phyloP scores from a whole-genome alignment of 2,797 vertebrate species.

The Phyllotis vaccarum region DNA sequence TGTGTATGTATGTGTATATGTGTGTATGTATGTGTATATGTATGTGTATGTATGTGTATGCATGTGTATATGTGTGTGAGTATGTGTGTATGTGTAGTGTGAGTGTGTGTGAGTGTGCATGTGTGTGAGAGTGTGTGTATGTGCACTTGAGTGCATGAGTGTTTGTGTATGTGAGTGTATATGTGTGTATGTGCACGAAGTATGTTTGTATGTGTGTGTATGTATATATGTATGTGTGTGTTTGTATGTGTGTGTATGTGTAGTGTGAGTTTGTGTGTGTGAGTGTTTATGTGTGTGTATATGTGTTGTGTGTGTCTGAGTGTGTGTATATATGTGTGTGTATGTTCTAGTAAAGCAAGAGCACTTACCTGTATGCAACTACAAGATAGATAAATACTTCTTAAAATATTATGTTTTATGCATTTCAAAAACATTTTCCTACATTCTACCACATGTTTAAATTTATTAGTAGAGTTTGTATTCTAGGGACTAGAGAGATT shows the following conservation, averaged over 20 bases:
- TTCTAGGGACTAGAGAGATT: not conserved
- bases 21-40: too few relatives aligned
- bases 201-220: too few relatives aligned
- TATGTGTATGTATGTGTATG: too few relatives aligned
- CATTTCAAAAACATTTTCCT: conserved; percentile 1
- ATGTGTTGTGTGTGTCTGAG: too few relatives aligned
- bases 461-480: conserved; percentile 8
- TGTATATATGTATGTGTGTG: not conserved
- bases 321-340: not conserved
- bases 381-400: conserved; percentile 1
- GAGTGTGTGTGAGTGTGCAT: too few relatives aligned
- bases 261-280: not conserved
- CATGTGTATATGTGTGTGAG: too few relatives aligned
- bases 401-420: not conserved
- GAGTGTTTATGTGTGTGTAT: too few relatives aligned
- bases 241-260: too few relatives aligned
- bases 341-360: not conserved
- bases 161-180: too few relatives aligned
- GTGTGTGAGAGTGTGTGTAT: too few relatives aligned
- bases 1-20: not conserved
- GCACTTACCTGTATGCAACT: not conserved
- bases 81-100: not conserved
- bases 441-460: not conserved
- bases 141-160: too few relatives aligned
- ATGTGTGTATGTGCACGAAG: too few relatives aligned